phyloP scores from a whole-genome alignment of 2,888 invertebrate genomes.

The Andrena fulva region DNA sequence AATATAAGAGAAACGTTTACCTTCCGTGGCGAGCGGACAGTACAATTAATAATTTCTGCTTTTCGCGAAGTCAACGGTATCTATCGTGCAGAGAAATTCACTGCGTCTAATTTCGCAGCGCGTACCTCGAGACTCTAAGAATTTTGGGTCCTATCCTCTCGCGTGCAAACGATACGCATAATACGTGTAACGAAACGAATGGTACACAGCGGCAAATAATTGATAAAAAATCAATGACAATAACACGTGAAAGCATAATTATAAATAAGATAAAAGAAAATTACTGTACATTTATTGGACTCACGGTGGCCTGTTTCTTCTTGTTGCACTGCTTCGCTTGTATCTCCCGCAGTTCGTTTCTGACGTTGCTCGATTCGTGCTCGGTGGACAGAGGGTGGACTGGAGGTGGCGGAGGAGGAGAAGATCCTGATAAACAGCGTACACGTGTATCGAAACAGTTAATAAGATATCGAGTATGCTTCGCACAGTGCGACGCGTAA shows the following conservation, averaged over 20 bases:
- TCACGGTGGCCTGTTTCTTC: conserved; percentile 87
- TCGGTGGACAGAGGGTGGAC: conserved; percentile 81
- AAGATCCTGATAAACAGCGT: conserved; percentile 73
- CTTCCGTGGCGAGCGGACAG: conserved; percentile 47
- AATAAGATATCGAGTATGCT: too few relatives aligned
- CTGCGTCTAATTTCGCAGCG: conserved; percentile 8
- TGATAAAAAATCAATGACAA: conserved; percentile 61
- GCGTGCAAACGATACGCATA: conserved; percentile 46
- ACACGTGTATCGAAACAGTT: too few relatives aligned
- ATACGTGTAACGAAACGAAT: conserved; percentile 42
- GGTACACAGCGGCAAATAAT: conserved; percentile 77
- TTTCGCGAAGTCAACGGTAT: conserved; percentile 11
- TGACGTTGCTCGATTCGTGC: conserved; percentile 88
- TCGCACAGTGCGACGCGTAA: too few relatives aligned
- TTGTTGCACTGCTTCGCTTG: conserved; percentile 85
- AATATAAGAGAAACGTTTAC: conserved; percentile 76
- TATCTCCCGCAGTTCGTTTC: conserved; percentile 90
- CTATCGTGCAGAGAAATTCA: not conserved
- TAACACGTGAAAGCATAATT: conserved; percentile 62
- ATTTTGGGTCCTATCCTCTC: conserved; percentile 35
- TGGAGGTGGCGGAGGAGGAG: conserved; percentile 82
- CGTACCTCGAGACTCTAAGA: conserved; percentile 26
- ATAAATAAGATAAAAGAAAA: conserved; percentile 70
- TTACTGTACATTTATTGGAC: conserved; percentile 83
- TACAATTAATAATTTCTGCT: conserved; percentile 24